Conservation (phyloP, 2,888 invertebrate genomes). For the Deilephila porcellus region DNA sequence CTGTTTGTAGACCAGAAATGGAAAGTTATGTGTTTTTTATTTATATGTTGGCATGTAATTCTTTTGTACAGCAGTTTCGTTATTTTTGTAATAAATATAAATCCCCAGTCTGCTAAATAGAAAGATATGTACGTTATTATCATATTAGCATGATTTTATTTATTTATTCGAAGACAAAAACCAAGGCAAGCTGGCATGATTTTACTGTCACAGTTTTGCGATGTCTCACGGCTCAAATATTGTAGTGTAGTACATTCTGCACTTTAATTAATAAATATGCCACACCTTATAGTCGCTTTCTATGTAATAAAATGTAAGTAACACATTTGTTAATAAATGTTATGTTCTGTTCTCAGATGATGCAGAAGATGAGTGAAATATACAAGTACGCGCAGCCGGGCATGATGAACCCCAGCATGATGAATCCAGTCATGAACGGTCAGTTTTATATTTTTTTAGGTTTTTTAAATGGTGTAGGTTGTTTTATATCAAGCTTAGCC, state of each 20-base stretch:
- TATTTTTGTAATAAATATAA: not conserved
- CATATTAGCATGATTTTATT: not conserved
- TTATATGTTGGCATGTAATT: not conserved
- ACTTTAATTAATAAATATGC: no score
- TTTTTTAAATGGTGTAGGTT: not conserved
- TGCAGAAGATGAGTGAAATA: conserved; percentile 79
- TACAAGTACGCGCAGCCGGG: conserved; percentile 73
- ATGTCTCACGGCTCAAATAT: no score
- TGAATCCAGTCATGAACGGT: conserved; percentile 77
- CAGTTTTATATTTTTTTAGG: conserved; percentile 36
- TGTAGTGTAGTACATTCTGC: no score
- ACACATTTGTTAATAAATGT: no score
- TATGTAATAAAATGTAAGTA: no score
- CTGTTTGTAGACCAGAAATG: not conserved
- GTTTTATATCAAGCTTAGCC: no score
- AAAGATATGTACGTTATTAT: not conserved
- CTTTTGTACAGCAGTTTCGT: not conserved
- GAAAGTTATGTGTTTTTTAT: not conserved
- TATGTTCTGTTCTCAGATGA: conserved; percentile 55
- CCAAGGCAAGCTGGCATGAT: no score
- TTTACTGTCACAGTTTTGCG: no score
- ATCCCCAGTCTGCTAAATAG: not conserved
- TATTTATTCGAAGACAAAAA: not conserved
- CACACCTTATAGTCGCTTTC: no score
- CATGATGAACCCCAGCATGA: conserved; percentile 75